Evolutionary conservation across 2,113 vertebrate genomes (phyloP), one percentile per base, ranked within the genome.

Genomic region (Rhipidura dahli): DNA sequence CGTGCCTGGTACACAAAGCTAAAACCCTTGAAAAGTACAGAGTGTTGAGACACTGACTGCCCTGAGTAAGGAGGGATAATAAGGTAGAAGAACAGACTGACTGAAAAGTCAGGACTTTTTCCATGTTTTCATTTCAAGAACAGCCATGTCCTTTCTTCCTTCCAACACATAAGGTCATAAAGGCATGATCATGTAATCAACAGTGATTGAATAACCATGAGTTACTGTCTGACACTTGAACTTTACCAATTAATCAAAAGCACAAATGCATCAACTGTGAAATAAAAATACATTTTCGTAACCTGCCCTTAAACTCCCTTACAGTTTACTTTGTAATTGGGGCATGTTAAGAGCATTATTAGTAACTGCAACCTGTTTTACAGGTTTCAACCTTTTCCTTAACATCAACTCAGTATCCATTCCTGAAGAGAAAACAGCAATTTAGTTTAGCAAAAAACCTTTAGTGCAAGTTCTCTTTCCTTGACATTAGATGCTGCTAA

Each of bases 161-260:
- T 75, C 60, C 39, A 79, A 91, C 73, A 76, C 39, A 26, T 66
- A 86, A 77, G 71, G 85, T 90, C 93, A 47, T 40, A 88, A 80
- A 72, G 63, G 50, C 85, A 76, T 70, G 83, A 83, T 89, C 72
- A 51, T 47, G 93, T 68, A 93, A 89, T 84, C 89, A 87, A 50
- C 44, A 51, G 83, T 89, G 91, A 95, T 59, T 94, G 91, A 95
- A 94, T 94, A 95, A 96, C 68, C 76, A 94, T 64, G 83, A 90
- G 80, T 87, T 93, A 90, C 83, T 81, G 83, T 37, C 64, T 95
- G 83, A 70, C 94, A 94, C 64, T 92, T 89, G 89, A 90, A 94
- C 89, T 3, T 5, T 45, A 81, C 17, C 51, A 93, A 94, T 95
- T 94, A 96, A 90, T 94, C 79, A 93, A 86, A 94, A 83, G 42